phyloP scores from a whole-genome alignment of 2,113 vertebrate species.

The Stomatorhinus ivindoensis region DNA sequence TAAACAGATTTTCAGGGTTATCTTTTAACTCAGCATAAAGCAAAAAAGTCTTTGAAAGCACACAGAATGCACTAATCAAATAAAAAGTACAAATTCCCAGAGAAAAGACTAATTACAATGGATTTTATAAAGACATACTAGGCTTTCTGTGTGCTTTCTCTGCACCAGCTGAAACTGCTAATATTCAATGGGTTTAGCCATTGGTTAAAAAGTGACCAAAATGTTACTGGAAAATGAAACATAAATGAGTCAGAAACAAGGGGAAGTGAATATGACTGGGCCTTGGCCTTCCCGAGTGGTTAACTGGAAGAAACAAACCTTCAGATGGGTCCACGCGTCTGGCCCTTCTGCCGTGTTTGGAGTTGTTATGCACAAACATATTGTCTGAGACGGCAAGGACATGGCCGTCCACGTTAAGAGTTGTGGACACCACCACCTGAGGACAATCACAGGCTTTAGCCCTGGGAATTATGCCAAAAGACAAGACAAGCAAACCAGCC shows the following conservation, averaged over 20 bases:
- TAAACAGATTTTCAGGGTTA: neutral
- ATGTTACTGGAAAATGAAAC: too few relatives aligned
- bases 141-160: neutral
- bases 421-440: slow-evolving; percentile 81
- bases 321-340: slow-evolving; percentile 79
- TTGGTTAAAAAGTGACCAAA: neutral
- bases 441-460: neutral
- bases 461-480: neutral
- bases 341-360: slow-evolving; percentile 77
- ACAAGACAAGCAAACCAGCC: neutral
- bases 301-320: slow-evolving; percentile 68
- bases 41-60: neutral
- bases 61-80: neutral
- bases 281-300: neutral
- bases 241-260: neutral
- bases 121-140: neutral
- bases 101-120: neutral
- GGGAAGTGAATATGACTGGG: neutral
- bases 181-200: neutral
- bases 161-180: neutral
- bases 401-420: slow-evolving; percentile 78
- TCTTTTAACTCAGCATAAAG: neutral
- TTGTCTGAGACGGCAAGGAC: slow-evolving; percentile 82
- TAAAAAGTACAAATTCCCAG: neutral
- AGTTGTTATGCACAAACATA: slow-evolving; percentile 88